phyloP scores from a whole-genome alignment of 2,113 vertebrate genomes.

The Porphyrio hochstetteri region DNA sequence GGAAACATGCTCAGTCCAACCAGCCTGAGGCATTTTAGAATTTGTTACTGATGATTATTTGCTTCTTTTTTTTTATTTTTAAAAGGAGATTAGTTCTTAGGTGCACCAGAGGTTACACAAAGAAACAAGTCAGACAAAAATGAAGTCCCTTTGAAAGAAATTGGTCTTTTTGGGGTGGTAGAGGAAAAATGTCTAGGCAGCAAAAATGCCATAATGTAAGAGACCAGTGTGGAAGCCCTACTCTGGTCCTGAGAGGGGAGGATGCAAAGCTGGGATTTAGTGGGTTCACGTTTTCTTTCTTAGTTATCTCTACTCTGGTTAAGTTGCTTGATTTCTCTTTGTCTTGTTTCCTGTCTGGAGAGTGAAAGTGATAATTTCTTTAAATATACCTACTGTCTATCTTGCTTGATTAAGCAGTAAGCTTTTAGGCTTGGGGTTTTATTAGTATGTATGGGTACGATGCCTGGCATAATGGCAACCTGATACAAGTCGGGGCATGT shows the following conservation, averaged over 20 bases:
- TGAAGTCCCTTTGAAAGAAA: neutral
- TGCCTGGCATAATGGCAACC: neutral
- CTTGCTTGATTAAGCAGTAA: neutral
- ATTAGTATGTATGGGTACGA: neutral
- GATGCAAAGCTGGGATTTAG: neutral
- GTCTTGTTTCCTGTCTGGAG: neutral
- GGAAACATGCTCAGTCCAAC: neutral
- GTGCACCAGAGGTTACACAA: neutral
- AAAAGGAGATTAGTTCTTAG: neutral
- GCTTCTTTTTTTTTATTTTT: neutral
- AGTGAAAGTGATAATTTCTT: neutral
- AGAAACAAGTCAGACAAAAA: neutral
- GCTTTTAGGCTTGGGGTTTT: neutral
- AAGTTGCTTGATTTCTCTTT: neutral
- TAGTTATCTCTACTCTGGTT: neutral
- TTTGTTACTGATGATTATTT: neutral
- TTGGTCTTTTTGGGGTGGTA: neutral
- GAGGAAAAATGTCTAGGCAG: neutral
- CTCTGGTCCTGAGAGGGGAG: neutral
- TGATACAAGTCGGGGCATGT: rapidly evolving
- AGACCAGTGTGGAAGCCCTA: neutral
- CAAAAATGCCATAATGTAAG: neutral
- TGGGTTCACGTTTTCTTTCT: neutral
- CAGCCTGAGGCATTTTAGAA: neutral
- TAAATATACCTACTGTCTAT: neutral